A percentile compares a stretch with the other conserved stretches of the same genome.
Evolutionary conservation across 2,888 invertebrate genomes (phyloP).

Genomic region (Diplolepis rosae): DNA sequence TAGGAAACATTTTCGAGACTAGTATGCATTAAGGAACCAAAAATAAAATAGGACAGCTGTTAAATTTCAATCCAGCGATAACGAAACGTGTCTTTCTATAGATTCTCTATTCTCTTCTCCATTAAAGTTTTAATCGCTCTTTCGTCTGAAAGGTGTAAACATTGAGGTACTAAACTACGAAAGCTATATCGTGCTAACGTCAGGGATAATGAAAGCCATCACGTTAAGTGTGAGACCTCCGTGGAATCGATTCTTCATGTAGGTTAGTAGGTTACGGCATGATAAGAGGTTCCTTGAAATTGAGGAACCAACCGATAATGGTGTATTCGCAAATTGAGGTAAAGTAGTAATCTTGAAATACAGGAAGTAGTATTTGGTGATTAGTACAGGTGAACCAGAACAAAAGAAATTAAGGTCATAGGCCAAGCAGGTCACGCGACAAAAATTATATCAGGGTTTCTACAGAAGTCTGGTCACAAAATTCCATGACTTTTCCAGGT

Average conservation of each 20-base stretch:
- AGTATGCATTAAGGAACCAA: too few species aligned
- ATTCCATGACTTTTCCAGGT: too few species aligned
- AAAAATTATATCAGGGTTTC: too few species aligned
- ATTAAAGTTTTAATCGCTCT: neutral
- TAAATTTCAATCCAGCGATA: too few species aligned
- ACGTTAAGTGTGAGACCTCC: slow-evolving; percentile 55
- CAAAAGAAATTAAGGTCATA: neutral
- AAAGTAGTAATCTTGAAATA: neutral
- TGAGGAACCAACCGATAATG: slow-evolving; percentile 39
- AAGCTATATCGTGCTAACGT: slow-evolving; percentile 23
- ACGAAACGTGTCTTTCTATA: neutral
- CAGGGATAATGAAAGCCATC: slow-evolving; percentile 47
- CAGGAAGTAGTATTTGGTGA: neutral
- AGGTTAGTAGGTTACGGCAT: slow-evolving; percentile 65
- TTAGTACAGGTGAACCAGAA: neutral
- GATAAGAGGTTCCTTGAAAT: slow-evolving; percentile 55
- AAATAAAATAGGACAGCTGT: too few species aligned
- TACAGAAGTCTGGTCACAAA: too few species aligned
- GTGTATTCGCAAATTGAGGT: slow-evolving; percentile 35
- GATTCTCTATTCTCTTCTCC: neutral
- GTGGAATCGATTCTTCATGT: slow-evolving; percentile 64
- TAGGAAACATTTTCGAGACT: too few species aligned
- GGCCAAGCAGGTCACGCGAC: neutral
- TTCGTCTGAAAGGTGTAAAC: neutral
- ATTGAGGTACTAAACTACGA: neutral